Base-by-base conservation (phyloP, 2,113 vertebrate genomes). In the Platichthys flesus region DNA sequence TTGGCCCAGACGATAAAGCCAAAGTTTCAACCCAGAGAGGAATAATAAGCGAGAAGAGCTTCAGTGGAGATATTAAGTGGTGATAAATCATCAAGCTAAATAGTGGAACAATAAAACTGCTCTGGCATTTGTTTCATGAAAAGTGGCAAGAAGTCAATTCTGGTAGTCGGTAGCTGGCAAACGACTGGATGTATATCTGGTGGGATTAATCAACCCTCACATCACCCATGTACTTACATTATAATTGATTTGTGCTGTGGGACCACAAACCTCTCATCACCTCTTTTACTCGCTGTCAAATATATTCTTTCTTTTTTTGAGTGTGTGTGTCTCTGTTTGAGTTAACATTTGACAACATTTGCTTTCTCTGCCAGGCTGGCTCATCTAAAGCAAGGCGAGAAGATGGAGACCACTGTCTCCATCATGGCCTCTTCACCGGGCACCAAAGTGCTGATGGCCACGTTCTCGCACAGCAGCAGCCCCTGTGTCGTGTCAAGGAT, bases 381-480 rank as follows among this genome's bases (percentile, higher is more conserved):
- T 47, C 5, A 79, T 20, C 73, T 91, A 61, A 75, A 85, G 54
- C 80, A 82, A 13, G 82, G 67, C 0, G 5, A 80, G 65, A 85
- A 49, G 45, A 88, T 92, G 5, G 72, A 82, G 73, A 87, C 76
- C 62, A 76, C 52, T 1, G 75, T 92, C 37, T 79, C 86, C 69
- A 87, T 93, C 67, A 78, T 15, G 69, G 88, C 90, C 57, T 59
- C 70, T 26, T 74, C 83, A 8, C 71, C 77, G 3, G 92, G 91
- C 31, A 92, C 87, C 3, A 92, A 92, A 68, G 2, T 91, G 12
- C 81, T 93, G n/a, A 81, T 65, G 64, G 86, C 85, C 20, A 85
- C 80, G 2, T 76, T 93, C 45, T 84, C 82, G 42, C 85, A 90
- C 72, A 71, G 67, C 68, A 51, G 16, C 54, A 69, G 69, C 61